Base-by-base conservation (phyloP, 2,888 invertebrate genomes). In the Geotrupes spiniger region DNA sequence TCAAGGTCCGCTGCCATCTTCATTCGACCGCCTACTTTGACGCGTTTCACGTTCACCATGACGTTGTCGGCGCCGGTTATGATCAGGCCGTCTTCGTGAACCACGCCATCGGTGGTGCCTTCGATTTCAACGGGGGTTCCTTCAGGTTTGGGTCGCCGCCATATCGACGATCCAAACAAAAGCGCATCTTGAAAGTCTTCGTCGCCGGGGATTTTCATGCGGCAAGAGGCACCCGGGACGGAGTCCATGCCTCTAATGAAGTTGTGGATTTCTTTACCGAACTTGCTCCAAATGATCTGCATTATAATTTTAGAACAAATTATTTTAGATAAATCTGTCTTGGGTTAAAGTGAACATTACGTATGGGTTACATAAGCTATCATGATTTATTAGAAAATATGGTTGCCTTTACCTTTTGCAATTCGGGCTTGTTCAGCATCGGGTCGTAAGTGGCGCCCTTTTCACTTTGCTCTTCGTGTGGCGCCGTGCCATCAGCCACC, bases 171-270 rank as follows among this genome's bases (percentile, higher is more conserved):
- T 0, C 92, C 92, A 68, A 86, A 97, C 31, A 97, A 74, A 26
- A 85, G 80, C 0, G 85, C 80, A 69, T 85, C 82, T 70, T 85
- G 78, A 29, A 75, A 78, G 53, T 80, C 79, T 37, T 76, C 48
- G 66, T 63, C 58, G 2, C 73, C 63, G 0, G 69, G 66, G 1
- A 70, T 12, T 43, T 60, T 63, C 10, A 73, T 54, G 26, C 47
- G 37, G 42, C 71, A 70, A 73, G 90, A 85, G 0, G 97, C 96
- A 0, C 97, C 97, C 0, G 97, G 97, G 0, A 93, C 91, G 2
- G 94, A 95, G 70, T 97, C 97, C 63, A 95, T 78, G 0, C 92
- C 96, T 12, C 97, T 79, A 57, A 98, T 89, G 68, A 95, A 97
- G 71, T 97, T 91, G 76, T 95, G 96, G 2, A 97, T 75, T n/a